A percentile compares a stretch with the other conserved stretches of the same genome.
phyloP scores from a whole-genome alignment of 2,888 invertebrate genomes.

The Agrochola litura region DNA sequence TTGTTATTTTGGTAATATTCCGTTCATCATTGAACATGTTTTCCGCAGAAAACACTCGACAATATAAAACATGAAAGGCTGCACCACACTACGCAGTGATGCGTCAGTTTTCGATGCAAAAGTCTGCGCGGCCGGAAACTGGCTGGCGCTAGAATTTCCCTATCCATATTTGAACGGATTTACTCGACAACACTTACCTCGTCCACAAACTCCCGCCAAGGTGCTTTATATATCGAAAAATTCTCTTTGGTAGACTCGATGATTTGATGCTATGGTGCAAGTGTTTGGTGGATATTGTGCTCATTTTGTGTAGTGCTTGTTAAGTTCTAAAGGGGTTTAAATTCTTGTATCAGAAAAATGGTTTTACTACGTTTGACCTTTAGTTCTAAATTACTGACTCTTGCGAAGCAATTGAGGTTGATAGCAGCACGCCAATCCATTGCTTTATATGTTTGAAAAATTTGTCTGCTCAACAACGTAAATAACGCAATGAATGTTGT shows the following conservation, averaged over 20 bases:
- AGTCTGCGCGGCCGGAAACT: constrained; percentile 72
- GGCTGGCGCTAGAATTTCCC: constrained; percentile 76
- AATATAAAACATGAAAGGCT: constrained; percentile 54
- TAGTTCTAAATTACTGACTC: neutral
- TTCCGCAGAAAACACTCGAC: constrained; percentile 39
- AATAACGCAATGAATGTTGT: too few relatives aligned
- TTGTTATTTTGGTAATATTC: constrained; percentile 2
- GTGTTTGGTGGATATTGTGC: constrained; percentile 32
- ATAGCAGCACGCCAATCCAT: neutral
- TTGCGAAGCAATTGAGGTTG: neutral
- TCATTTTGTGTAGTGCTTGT: constrained; percentile 23
- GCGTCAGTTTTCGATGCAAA: constrained; percentile 75
- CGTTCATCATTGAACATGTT: constrained; percentile 6
- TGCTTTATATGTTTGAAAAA: too few relatives aligned
- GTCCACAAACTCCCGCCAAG: constrained; percentile 75
- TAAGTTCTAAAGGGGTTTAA: neutral
- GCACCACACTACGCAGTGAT: constrained; percentile 70
- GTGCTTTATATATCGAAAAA: constrained; percentile 75
- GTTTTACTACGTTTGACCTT: neutral
- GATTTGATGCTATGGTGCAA: constrained; percentile 44
- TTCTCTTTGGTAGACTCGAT: constrained; percentile 66
- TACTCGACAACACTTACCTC: constrained; percentile 78
- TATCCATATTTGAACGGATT: constrained; percentile 84
- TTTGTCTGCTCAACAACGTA: too few relatives aligned
- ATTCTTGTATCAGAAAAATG: neutral